Percentiles rank a stretch among this genome's conserved stretches.
phyloP scores from a whole-genome alignment of 2,113 vertebrate species.

The Spea bombifrons region DNA sequence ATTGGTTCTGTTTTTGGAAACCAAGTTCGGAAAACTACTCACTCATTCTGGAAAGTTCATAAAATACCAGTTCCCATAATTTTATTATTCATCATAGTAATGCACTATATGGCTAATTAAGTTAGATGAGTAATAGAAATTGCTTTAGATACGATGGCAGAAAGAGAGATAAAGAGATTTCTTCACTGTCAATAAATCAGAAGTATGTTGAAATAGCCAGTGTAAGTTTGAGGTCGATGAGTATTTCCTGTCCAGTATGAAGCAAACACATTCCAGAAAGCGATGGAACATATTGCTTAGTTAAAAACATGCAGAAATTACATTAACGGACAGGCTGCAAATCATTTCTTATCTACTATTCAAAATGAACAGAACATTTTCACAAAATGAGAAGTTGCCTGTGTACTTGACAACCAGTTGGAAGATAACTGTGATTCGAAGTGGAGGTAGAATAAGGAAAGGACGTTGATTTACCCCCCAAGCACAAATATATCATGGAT shows the following conservation, averaged over 20 bases:
- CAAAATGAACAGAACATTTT: constrained; percentile 20
- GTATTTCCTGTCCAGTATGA: constrained; percentile 38
- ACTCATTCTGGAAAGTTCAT: too few species aligned
- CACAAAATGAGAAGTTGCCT: constrained; percentile 3
- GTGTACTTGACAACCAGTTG: background rate
- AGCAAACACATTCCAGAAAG: constrained; percentile 35
- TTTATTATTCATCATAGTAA: too few species aligned
- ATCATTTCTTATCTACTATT: constrained; percentile 22
- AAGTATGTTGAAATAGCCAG: constrained; percentile 22
- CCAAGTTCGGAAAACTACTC: too few species aligned
- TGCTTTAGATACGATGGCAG: too few species aligned
- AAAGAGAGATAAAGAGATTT: constrained; percentile 6
- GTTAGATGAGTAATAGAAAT: too few species aligned
- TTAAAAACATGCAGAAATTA: constrained; percentile 7
- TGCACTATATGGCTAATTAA: too few species aligned
- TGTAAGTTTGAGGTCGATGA: constrained; percentile 32
- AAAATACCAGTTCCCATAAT: too few species aligned
- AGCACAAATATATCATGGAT: constrained; percentile 88
- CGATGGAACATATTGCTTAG: constrained; percentile 20
- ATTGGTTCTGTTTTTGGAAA: too few species aligned
- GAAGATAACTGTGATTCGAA: background rate
- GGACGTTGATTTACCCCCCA: constrained; percentile 69
- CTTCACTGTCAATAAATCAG: constrained; percentile 40
- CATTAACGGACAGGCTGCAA: constrained; percentile 10
- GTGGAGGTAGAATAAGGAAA: background rate